Evolutionary conservation across 2,113 vertebrate genomes (phyloP).

Genomic region (Recurvirostra avosetta): DNA sequence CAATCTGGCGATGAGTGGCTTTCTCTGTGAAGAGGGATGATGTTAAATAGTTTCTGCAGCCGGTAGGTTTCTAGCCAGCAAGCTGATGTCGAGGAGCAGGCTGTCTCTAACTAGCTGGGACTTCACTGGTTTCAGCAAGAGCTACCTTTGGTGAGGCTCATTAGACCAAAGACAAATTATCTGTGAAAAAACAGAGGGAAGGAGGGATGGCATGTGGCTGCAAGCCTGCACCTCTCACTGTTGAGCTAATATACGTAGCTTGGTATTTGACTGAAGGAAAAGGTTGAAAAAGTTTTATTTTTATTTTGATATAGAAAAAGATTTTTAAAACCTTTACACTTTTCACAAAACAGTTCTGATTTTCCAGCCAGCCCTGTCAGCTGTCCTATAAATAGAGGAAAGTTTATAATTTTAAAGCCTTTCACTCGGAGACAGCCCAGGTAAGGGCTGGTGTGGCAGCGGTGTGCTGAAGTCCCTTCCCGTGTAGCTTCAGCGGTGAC

Average conservation of each 20-base stretch:
- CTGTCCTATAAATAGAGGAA: background rate
- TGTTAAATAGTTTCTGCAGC: background rate
- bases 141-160: background rate
- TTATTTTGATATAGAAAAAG: background rate
- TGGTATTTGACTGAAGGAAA: background rate
- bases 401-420: fast-evolving
- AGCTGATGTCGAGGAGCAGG: background rate
- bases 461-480: fast-evolving
- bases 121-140: background rate
- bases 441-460: fast-evolving
- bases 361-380: background rate
- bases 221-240: background rate
- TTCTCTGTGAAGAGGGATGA: background rate
- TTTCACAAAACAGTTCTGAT: background rate
- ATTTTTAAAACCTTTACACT: fast-evolving
- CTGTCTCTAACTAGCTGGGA: background rate
- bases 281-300: background rate
- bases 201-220: background rate
- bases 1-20: background rate
- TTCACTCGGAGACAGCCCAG: background rate
- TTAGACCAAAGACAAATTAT: background rate
- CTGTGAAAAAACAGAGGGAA: background rate
- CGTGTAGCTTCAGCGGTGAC: fast-evolving
- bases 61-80: background rate
- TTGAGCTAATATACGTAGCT: fast-evolving